These are phyloP conservation scores for Cantharis nigra DNA, from an alignment of 2,888 invertebrate genomes.

Conservation along the genomic window DNA sequence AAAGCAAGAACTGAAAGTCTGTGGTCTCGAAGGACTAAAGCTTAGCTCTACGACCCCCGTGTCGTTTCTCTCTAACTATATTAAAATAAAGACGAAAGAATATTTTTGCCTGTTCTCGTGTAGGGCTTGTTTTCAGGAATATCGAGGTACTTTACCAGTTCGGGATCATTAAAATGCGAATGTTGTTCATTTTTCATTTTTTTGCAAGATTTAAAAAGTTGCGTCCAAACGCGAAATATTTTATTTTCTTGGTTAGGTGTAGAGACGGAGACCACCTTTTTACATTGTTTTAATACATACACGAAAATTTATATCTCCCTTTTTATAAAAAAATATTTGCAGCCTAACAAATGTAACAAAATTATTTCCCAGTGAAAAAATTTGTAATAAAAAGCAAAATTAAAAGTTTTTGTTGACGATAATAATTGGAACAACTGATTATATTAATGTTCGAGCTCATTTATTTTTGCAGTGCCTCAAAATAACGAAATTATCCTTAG, in stretches of 20 bases:
- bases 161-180: conserved; percentile 44
- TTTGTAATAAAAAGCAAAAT: background rate
- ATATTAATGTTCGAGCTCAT: background rate
- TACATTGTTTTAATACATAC: background rate
- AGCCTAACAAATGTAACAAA: background rate
- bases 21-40: conserved; percentile 41
- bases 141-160: conserved; percentile 38
- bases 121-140: conserved; percentile 26
- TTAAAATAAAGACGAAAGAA: conserved; percentile 36
- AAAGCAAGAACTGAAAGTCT: conserved; percentile 33
- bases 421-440: background rate
- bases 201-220: conserved; percentile 44
- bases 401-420: background rate
- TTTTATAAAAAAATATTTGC: background rate
- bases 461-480: background rate
- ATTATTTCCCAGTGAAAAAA: background rate
- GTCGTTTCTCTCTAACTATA: conserved; percentile 41
- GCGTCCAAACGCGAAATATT: conserved; percentile 37
- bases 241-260: conserved; percentile 36
- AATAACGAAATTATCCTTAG: background rate
- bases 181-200: conserved; percentile 45
- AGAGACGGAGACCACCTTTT: conserved; percentile 25
- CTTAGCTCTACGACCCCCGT: conserved; percentile 37
- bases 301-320: background rate
- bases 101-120: conserved; percentile 22